Evolutionary conservation across 2,113 vertebrate species (phyloP).

Genomic region (Antigone vipio): DNA sequence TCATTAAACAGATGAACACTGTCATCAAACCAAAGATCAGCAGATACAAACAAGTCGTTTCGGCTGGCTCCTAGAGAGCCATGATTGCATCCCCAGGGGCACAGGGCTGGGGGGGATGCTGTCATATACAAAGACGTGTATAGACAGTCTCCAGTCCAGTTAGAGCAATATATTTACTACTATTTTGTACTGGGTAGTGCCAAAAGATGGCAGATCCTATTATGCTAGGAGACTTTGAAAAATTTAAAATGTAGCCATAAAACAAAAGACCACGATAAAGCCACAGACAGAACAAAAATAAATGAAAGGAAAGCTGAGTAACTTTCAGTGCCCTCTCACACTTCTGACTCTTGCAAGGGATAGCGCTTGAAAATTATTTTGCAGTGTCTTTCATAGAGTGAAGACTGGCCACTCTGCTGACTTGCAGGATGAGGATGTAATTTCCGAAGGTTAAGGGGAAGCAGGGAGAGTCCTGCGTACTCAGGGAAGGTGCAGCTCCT

Average conservation of each 20-base stretch:
- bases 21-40: slow-evolving; percentile 24
- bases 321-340: background rate
- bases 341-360: background rate
- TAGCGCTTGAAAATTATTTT: background rate
- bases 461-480: background rate
- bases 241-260: background rate
- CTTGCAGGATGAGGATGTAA: background rate
- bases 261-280: background rate
- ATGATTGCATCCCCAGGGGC: background rate
- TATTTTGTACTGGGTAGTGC: background rate
- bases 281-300: background rate
- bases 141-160: background rate
- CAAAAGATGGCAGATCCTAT: background rate
- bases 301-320: background rate
- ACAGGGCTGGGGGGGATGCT: background rate
- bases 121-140: background rate
- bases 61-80: background rate
- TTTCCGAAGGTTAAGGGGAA: background rate
- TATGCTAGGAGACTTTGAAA: background rate
- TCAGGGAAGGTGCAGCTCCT: background rate
- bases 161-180: background rate
- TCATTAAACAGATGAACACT: background rate
- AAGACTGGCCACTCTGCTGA: background rate
- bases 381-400: background rate
- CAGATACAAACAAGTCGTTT: background rate